These are phyloP conservation scores for Luidia sarsii DNA, from an alignment of 53 echinoderm and acorn worm genomes.

Conservation along the genomic window DNA sequence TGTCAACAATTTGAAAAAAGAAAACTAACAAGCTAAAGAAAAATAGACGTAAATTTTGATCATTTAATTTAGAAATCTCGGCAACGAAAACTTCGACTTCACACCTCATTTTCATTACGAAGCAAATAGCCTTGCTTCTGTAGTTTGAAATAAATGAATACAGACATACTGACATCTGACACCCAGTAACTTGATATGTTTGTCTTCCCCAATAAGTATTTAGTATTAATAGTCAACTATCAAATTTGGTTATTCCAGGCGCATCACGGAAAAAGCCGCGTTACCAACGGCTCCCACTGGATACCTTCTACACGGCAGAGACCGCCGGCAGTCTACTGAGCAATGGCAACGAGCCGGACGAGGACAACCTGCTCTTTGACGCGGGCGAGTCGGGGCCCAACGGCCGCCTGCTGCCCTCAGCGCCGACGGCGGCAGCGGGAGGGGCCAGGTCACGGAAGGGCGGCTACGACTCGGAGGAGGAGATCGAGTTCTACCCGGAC, in stretches of 20 bases:
- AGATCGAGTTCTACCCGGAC: constrained; percentile 49
- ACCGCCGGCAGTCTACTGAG: neutral
- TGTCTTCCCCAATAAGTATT: too few relatives aligned
- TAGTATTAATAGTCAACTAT: neutral
- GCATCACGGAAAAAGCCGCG: constrained; percentile 23
- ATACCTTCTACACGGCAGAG: constrained; percentile 21
- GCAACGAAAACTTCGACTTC: neutral
- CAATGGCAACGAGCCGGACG: constrained; percentile 1
- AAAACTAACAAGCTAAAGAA: too few relatives aligned
- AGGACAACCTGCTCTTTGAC: constrained; percentile 34
- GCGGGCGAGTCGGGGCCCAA: constrained; percentile 7
- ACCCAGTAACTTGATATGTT: too few relatives aligned
- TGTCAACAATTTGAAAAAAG: too few relatives aligned
- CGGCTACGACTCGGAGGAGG: constrained; percentile 41
- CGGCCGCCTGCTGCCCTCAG: constrained; percentile 11
- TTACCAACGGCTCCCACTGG: constrained; percentile 38
- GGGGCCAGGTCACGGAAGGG: neutral
- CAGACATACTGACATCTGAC: too few relatives aligned
- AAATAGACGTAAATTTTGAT: too few relatives aligned
- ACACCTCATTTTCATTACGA: neutral
- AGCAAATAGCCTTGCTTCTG: neutral
- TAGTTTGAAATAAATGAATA: neutral
- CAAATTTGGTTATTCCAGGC: neutral
- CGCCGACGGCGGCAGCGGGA: too few relatives aligned
- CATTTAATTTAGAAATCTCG: neutral